A percentile compares a stretch with the other conserved stretches of the same genome.
phyloP scores from a whole-genome alignment of 2,888 invertebrate species.

The Lysandra bellargus region DNA sequence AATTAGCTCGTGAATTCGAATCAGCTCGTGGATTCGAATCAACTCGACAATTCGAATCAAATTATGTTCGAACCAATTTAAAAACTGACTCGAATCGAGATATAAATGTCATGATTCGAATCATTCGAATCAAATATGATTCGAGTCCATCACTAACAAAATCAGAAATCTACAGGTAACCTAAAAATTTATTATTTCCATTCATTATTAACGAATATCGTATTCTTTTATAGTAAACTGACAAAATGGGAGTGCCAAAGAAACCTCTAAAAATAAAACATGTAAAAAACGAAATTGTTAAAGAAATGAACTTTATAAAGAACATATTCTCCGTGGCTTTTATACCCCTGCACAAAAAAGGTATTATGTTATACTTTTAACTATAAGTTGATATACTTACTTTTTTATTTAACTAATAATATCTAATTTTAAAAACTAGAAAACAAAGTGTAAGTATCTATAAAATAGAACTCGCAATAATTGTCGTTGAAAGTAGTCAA shows the following conservation, averaged over 20 bases:
- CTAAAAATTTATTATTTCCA: not conserved
- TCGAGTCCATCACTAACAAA: too few species aligned
- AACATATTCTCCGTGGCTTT: constrained; percentile 80
- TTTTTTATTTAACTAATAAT: too few species aligned
- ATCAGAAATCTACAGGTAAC: not conserved
- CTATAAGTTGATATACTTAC: not conserved
- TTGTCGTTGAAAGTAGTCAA: not conserved
- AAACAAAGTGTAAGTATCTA: not conserved
- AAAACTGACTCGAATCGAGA: too few species aligned
- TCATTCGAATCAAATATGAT: too few species aligned
- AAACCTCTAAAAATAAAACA: constrained; percentile 52
- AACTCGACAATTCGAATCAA: too few species aligned
- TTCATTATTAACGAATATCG: not conserved
- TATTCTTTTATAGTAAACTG: not conserved
- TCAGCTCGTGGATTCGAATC: too few species aligned
- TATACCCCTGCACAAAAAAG: constrained; percentile 72
- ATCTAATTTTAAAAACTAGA: not conserved
- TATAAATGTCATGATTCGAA: too few species aligned
- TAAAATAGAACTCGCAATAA: not conserved
- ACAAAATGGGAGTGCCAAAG: constrained; percentile 42
- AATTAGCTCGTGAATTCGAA: too few species aligned
- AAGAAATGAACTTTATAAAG: constrained; percentile 81
- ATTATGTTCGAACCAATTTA: too few species aligned
- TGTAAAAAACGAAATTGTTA: constrained; percentile 65
- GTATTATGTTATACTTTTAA: constrained; percentile 55